phyloP scores from a whole-genome alignment of 2,888 invertebrate species.

The Branchellion lobata region DNA sequence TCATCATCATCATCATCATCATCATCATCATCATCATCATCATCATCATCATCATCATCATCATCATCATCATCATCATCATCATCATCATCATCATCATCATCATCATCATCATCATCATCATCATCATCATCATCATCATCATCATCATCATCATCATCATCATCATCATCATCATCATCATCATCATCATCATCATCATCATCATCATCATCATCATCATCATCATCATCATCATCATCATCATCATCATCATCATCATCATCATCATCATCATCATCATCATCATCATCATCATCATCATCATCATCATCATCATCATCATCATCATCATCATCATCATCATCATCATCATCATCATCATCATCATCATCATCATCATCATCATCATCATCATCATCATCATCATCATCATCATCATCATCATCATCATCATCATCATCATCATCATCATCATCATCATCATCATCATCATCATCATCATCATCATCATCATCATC shows the following conservation, averaged over 20 bases:
- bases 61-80: not conserved
- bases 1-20: not conserved
- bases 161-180: not conserved
- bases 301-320: not conserved
- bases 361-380: slow-evolving; percentile 21
- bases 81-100: slow-evolving; percentile 8
- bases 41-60: not conserved
- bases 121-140: not conserved
- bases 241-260: slow-evolving; percentile 18
- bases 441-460: slow-evolving; percentile 11
- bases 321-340: not conserved
- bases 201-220: slow-evolving; percentile 18
- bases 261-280: slow-evolving; percentile 1
- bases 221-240: slow-evolving; percentile 19
- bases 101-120: not conserved
- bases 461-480: slow-evolving; percentile 3
- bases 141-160: not conserved
- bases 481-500: slow-evolving; percentile 10
- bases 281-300: slow-evolving; percentile 1
- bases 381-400: slow-evolving; percentile 21
- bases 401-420: not conserved
- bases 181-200: not conserved
- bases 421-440: slow-evolving; percentile 3
- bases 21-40: not conserved
- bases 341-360: slow-evolving; percentile 15